These are phyloP conservation scores for Champsocephalus esox DNA, from an alignment of 2,797 vertebrate genomes.

Conservation along the genomic window DNA sequence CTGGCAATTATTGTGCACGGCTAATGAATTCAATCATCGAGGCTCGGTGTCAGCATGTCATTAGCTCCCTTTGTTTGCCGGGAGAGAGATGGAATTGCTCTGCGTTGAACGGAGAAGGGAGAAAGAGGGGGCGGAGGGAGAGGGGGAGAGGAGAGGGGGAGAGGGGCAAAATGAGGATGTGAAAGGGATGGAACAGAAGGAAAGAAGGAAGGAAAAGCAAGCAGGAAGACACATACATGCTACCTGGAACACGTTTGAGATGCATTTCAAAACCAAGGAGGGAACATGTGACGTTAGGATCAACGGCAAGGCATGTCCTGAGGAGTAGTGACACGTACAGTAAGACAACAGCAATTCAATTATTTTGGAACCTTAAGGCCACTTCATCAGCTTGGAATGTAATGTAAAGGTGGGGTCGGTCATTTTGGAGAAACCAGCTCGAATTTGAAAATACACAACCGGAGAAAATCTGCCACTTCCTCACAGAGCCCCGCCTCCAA, in stretches of 20 bases:
- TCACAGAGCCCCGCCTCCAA: too few relatives aligned
- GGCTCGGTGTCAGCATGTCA: conserved; percentile 82
- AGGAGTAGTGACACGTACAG: conserved; percentile 7
- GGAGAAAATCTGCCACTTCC: too few relatives aligned
- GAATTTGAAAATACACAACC: too few relatives aligned
- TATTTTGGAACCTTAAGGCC: conserved; percentile 17
- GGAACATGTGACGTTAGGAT: conserved; percentile 2
- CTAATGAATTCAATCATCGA: conserved; percentile 84
- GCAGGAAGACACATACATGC: conserved; percentile 10
- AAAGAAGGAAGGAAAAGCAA: conserved; percentile 21
- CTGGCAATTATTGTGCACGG: conserved; percentile 79
- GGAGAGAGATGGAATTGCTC: conserved; percentile 77
- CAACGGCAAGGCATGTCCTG: background rate
- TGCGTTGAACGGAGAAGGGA: conserved; percentile 47
- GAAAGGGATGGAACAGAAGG: conserved; percentile 17
- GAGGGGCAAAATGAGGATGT: conserved; percentile 20
- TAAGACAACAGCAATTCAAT: conserved; percentile 43
- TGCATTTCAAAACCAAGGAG: conserved; percentile 22
- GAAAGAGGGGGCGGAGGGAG: conserved; percentile 34
- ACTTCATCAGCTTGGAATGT: conserved; percentile 41
- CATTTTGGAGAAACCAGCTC: too few relatives aligned
- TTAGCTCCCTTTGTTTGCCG: conserved; percentile 81
- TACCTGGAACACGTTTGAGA: conserved; percentile 47
- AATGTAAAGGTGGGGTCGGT: conserved; percentile 14
- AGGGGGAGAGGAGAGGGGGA: conserved; percentile 25